A percentile compares a stretch with the other conserved stretches of the same genome.
These are phyloP conservation scores for Tetragonula clypearis DNA, from an alignment of 1,140 invertebrate genomes.

Conservation along the genomic window DNA sequence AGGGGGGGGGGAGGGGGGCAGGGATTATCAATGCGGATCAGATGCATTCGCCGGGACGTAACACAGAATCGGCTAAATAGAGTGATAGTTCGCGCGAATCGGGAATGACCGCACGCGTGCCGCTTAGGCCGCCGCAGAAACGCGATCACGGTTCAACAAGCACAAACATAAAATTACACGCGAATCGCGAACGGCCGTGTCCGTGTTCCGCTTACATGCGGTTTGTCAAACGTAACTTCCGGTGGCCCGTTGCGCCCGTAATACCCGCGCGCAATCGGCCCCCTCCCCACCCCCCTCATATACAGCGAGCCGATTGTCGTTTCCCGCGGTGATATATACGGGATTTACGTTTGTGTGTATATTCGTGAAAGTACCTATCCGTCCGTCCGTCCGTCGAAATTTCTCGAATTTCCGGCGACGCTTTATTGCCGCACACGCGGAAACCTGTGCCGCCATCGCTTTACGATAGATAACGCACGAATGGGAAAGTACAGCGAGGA, in stretches of 20 bases:
- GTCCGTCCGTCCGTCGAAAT: not conserved
- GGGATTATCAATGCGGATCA: not conserved
- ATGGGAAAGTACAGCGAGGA: not conserved
- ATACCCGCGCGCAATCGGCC: conserved; percentile 23
- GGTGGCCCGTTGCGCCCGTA: not conserved
- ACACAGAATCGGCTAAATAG: conserved; percentile 6
- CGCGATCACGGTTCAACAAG: conserved; percentile 50
- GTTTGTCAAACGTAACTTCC: conserved; percentile 68
- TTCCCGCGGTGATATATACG: conserved; percentile 27
- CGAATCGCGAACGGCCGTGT: conserved; percentile 24
- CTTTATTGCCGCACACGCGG: not conserved
- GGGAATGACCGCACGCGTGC: conserved; percentile 14
- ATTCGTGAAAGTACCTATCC: conserved; percentile 5
- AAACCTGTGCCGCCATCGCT: not conserved
- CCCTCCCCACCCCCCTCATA: no score
- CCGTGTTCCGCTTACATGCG: conserved; percentile 66
- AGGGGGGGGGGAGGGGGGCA: no score
- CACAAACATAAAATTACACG: conserved; percentile 59
- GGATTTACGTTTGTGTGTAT: not conserved
- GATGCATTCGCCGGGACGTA: not conserved
- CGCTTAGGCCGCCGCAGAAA: conserved; percentile 19
- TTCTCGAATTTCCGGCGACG: conserved; percentile 19
- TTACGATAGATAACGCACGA: not conserved
- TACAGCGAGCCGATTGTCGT: conserved; percentile 25
- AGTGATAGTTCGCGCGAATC: not conserved